These are phyloP conservation scores for Halcyon senegalensis DNA, from an alignment of 2,113 vertebrate species.

Conservation along the genomic window DNA sequence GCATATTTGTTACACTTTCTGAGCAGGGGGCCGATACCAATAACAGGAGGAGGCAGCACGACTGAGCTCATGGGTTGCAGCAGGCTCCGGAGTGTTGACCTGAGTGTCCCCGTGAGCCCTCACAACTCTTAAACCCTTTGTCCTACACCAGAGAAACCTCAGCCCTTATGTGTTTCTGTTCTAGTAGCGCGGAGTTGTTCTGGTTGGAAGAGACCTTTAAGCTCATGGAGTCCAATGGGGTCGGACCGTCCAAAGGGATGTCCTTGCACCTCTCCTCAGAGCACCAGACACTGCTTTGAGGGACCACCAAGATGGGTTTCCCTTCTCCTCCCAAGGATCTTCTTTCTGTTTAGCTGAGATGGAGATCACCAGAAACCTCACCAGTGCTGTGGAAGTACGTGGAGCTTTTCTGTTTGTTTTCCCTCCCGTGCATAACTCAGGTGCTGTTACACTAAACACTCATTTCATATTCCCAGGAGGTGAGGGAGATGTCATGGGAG, in stretches of 20 bases:
- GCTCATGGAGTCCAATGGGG: neutral
- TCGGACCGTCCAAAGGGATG: neutral
- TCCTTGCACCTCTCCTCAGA: neutral
- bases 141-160: neutral
- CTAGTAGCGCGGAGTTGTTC: neutral
- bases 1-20: neutral
- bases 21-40: neutral
- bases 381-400: accelerated
- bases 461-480: neutral
- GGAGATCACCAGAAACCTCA: neutral
- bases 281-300: neutral
- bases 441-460: neutral
- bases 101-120: neutral
- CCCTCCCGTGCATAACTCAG: neutral
- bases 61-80: neutral
- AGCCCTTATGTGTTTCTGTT: neutral
- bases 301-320: neutral
- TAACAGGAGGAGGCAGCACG: neutral
- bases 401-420: neutral
- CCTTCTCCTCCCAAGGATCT: neutral
- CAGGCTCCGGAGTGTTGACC: neutral
- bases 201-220: neutral
- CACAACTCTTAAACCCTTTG: neutral
- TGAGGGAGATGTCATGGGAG: slow-evolving; percentile 11
- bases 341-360: neutral